These are phyloP conservation scores for Microdon myrmicae DNA, from an alignment of 2,888 invertebrate species.

Conservation along the genomic window DNA sequence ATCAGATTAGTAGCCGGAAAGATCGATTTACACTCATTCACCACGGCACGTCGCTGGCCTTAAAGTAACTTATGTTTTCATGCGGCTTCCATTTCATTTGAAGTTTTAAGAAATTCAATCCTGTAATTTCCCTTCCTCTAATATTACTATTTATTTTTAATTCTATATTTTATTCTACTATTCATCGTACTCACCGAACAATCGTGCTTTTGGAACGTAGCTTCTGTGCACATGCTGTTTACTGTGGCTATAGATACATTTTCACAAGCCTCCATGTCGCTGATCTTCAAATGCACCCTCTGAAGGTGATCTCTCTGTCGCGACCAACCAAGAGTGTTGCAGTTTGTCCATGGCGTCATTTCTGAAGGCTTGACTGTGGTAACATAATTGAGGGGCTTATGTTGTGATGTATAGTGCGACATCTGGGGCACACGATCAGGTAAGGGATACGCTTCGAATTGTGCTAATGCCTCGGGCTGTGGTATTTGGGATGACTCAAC, in stretches of 20 bases:
- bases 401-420: slow-evolving; percentile 56
- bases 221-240: slow-evolving; percentile 85
- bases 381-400: slow-evolving; percentile 40
- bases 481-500: slow-evolving; percentile 60
- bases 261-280: slow-evolving; percentile 83
- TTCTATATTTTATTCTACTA: too few relatives aligned
- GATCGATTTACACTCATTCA: too few relatives aligned
- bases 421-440: slow-evolving; percentile 64
- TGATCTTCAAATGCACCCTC: slow-evolving; percentile 80
- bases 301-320: slow-evolving; percentile 84
- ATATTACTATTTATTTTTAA: too few relatives aligned
- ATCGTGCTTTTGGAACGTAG: slow-evolving; percentile 81
- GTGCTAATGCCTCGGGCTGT: slow-evolving; percentile 61
- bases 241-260: slow-evolving; percentile 86
- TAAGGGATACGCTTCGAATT: slow-evolving; percentile 60
- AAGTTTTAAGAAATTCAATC: too few relatives aligned
- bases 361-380: slow-evolving; percentile 46
- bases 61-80: too few relatives aligned
- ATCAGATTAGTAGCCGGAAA: too few relatives aligned
- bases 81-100: too few relatives aligned
- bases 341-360: slow-evolving; percentile 68
- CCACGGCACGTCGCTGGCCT: too few relatives aligned
- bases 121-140: too few relatives aligned
- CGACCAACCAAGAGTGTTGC: slow-evolving; percentile 88
- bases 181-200: slow-evolving; percentile 84